These are phyloP conservation scores for Heliothis subflexa DNA, from an alignment of 1,140 invertebrate species.

Conservation along the genomic window DNA sequence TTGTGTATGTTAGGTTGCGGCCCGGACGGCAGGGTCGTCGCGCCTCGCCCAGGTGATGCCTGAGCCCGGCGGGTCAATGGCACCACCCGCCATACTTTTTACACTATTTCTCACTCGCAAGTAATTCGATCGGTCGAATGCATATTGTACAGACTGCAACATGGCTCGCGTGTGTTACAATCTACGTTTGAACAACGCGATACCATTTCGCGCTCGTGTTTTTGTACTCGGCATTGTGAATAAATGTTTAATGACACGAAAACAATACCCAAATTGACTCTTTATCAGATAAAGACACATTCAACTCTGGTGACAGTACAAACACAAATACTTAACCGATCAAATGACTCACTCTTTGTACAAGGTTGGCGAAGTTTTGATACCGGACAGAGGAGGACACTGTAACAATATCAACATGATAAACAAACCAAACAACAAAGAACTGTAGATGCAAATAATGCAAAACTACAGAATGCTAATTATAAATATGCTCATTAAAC, in stretches of 20 bases:
- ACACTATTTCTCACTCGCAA: conserved; percentile 46
- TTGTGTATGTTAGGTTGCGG: conserved; percentile 1
- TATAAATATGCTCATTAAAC: too few relatives aligned
- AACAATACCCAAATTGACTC: conserved; percentile 1
- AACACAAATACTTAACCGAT: conserved; percentile 2
- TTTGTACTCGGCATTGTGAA: not conserved
- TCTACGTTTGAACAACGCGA: not conserved
- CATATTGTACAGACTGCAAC: conserved; percentile 32
- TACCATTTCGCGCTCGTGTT: not conserved
- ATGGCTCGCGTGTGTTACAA: not conserved
- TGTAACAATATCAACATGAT: not conserved
- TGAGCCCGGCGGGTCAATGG: conserved; percentile 49
- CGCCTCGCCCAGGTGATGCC: conserved; percentile 44
- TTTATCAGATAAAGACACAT: conserved; percentile 29
- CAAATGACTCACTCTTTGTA: conserved; percentile 16
- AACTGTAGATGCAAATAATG: not conserved
- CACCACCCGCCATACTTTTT: conserved; percentile 47
- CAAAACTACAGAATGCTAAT: too few relatives aligned
- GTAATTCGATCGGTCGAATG: conserved; percentile 42
- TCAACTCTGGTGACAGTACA: conserved; percentile 11
- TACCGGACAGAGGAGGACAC: not conserved
- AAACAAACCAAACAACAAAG: not conserved
- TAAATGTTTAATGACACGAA: conserved; percentile 7
- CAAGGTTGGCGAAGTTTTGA: conserved; percentile 21
- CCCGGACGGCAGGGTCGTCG: conserved; percentile 38